phyloP scores from a whole-genome alignment of 2,113 vertebrate species.

The Equus przewalskii region DNA sequence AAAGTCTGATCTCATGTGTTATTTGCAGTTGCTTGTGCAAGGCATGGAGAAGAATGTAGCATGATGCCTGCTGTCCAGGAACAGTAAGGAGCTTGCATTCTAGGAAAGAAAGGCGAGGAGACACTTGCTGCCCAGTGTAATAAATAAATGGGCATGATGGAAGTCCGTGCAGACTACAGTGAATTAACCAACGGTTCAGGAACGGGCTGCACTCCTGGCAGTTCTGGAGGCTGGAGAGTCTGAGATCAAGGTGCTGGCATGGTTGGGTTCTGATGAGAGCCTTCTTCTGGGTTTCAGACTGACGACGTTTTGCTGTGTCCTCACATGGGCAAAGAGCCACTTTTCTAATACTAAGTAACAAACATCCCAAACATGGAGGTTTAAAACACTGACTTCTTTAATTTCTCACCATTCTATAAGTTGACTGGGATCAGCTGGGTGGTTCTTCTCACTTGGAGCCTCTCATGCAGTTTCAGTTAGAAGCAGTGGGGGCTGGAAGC shows the following conservation, averaged over 20 bases:
- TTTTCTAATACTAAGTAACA: neutral
- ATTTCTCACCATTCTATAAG: neutral
- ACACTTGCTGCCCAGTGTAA: neutral
- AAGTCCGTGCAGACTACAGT: neutral
- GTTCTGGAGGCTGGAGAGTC: too few relatives aligned
- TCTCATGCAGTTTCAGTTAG: neutral
- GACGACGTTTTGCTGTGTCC: too few relatives aligned
- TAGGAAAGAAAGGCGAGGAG: neutral
- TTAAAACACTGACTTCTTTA: neutral
- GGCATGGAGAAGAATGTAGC: neutral
- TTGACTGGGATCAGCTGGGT: neutral
- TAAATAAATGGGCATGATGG: neutral
- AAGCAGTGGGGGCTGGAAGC: neutral
- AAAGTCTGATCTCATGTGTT: neutral
- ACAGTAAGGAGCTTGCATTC: neutral
- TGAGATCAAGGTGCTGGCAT: too few relatives aligned
- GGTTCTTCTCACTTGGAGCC: neutral
- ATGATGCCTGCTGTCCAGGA: neutral
- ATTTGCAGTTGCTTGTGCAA: fast-evolving
- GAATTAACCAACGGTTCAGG: neutral
- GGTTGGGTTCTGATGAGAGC: too few relatives aligned
- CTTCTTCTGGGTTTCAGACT: too few relatives aligned
- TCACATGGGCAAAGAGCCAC: too few relatives aligned
- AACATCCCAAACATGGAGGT: neutral
- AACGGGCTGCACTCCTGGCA: neutral